Conservation (phyloP, 2,888 invertebrate genomes). For the Leucoptera coffeella region DNA sequence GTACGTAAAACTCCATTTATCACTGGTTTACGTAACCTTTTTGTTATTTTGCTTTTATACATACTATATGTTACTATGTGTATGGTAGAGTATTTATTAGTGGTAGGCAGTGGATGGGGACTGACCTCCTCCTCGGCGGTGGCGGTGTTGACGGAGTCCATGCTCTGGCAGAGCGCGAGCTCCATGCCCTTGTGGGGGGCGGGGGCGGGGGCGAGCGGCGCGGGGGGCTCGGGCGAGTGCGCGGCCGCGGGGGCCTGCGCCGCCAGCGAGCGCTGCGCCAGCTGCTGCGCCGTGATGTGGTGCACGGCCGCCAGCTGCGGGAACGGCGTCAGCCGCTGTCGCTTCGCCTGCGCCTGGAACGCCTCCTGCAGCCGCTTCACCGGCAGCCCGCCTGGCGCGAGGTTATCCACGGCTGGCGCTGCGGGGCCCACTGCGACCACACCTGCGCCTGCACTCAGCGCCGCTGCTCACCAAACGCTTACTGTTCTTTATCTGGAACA, state of each 20-base stretch:
- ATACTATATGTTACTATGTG: no score
- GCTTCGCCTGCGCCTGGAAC: conserved; percentile 56
- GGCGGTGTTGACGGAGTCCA: conserved; percentile 95
- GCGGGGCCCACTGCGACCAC: no score
- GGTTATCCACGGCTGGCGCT: conserved; percentile 51
- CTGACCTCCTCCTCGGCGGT: conserved; percentile 96
- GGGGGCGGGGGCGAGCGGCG: conserved; percentile 21
- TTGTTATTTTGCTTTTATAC: no score
- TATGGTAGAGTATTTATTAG: no score
- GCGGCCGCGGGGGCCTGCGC: conserved; percentile 30
- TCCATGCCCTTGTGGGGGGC: conserved; percentile 48
- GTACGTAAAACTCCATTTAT: no score
- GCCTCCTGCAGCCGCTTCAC: conserved; percentile 57
- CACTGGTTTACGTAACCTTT: no score
- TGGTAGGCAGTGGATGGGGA: conserved; percentile 10
- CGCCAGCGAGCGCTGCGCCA: conserved; percentile 39
- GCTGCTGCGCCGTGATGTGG: conserved; percentile 43
- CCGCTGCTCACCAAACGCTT: no score
- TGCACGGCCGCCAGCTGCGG: conserved; percentile 44
- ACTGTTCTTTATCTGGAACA: no score
- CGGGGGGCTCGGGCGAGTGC: conserved; percentile 41
- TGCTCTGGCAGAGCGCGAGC: conserved; percentile 87
- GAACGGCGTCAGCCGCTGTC: conserved; percentile 54
- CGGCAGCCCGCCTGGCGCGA: conserved; percentile 50
- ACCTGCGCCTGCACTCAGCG: conserved; percentile 2